Percentiles rank a stretch among this genome's conserved stretches.
Conservation (phyloP, 2,888 invertebrate species). For the Idaea dimidiata region DNA sequence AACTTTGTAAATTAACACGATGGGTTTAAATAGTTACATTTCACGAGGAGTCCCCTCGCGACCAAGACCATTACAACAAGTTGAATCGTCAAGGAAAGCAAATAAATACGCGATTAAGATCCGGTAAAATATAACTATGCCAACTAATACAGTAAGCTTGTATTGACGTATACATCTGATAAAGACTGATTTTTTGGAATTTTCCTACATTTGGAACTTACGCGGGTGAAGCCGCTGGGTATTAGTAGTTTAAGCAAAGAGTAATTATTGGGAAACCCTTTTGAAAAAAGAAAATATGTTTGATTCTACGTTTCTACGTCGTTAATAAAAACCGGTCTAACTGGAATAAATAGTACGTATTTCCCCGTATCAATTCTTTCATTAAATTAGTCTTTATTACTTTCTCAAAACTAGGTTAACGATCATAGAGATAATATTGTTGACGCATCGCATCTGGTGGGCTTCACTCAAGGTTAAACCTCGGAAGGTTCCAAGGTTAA, state of each 20-base stretch:
- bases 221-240: too few species aligned
- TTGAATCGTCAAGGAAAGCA: too few species aligned
- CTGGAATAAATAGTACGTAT: background rate
- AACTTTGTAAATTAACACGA: too few species aligned
- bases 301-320: background rate
- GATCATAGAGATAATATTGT: background rate
- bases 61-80: too few species aligned
- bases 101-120: too few species aligned
- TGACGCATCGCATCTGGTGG: background rate
- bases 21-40: too few species aligned
- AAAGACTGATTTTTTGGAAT: too few species aligned
- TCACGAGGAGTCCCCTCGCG: too few species aligned
- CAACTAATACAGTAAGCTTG: too few species aligned
- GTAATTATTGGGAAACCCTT: background rate
- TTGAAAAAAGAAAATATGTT: background rate
- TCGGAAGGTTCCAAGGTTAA: background rate
- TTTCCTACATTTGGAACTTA: too few species aligned
- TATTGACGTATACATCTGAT: too few species aligned
- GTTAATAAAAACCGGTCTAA: background rate
- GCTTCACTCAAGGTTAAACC: background rate
- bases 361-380: background rate
- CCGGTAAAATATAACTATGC: too few species aligned
- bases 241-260: background rate
- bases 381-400: background rate
- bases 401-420: background rate